phyloP scores from a whole-genome alignment of 1,140 invertebrate genomes.

The Calosoma granatense region DNA sequence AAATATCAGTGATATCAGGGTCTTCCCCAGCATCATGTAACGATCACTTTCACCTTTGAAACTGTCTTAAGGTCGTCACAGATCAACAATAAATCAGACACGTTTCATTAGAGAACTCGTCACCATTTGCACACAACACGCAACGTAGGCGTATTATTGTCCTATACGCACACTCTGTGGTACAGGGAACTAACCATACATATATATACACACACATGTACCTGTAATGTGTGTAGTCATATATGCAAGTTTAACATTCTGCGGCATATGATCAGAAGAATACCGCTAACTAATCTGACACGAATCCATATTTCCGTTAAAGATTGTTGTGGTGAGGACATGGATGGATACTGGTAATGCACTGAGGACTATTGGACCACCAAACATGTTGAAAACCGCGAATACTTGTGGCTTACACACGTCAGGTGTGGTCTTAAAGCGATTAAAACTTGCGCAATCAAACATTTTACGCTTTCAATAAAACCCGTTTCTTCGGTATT shows the following conservation, averaged over 20 bases:
- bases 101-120: background rate
- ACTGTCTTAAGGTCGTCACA: background rate
- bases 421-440: conserved; percentile 1
- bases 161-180: background rate
- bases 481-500: background rate
- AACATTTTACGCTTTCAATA: background rate
- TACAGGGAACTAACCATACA: background rate
- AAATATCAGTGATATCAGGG: no score
- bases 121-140: background rate
- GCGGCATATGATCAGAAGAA: background rate
- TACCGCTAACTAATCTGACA: background rate
- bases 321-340: background rate
- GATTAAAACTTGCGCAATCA: conserved; percentile 9
- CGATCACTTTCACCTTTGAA: background rate
- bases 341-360: no score
- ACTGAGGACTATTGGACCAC: background rate
- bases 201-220: background rate
- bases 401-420: background rate
- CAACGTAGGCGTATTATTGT: background rate
- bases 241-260: background rate
- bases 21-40: no score
- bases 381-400: conserved; percentile 1
- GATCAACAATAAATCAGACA: background rate
- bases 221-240: no score
- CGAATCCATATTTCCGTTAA: background rate